Base-by-base conservation (phyloP, 2,797 vertebrate species). In the Dryobates pubescens region DNA sequence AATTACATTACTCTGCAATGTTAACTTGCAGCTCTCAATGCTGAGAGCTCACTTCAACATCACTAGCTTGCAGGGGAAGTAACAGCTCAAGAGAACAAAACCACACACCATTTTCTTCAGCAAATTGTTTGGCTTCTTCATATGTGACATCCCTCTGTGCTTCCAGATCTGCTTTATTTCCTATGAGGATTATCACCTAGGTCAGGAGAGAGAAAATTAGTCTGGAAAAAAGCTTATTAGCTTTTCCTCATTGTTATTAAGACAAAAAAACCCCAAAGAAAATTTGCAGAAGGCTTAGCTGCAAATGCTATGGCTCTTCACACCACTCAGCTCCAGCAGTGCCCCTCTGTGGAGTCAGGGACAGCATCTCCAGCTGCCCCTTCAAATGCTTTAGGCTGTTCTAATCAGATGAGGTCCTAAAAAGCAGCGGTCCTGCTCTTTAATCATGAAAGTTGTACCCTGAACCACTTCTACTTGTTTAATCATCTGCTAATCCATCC, bases 91-190 rank as follows among this genome's bases (percentile, higher is more conserved):
- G 85, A 94, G 47, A 63, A 90, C 82, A 61, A 34, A 61, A 34
- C 13, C 8, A 92, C 98, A 92, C 94, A 99, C 99, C 99, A 8
- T 99, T 99, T 98, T 99, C 99, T 94, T 99, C 99, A 57, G 99
- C 99, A 91, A 99, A 99, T 97, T 99, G 99, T 96, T 99, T 99
- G 96, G 99, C 99, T 97, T 99, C 99, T 96, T 99, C 99, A 26
- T 99, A 99, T 26, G 99, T 99, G 92, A 99, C 99, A 94, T 99
- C 99, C 91, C 99, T 97, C 98, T 99, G 99, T 82, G 99, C 99
- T 97, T 99, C 99, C 96, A 99, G 98, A 89, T 99, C 99, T 67
- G 98, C 99, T 98, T 99, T 99, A 96, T 99, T 99, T 94, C 99
- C 99, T 92, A 99, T 99, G 93, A 99, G 98, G 96, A 99, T 99